A percentile compares a stretch with the other conserved stretches of the same genome.
These are phyloP conservation scores for Podarcis lilfordi DNA, from an alignment of 2,797 vertebrate species.

Conservation along the genomic window DNA sequence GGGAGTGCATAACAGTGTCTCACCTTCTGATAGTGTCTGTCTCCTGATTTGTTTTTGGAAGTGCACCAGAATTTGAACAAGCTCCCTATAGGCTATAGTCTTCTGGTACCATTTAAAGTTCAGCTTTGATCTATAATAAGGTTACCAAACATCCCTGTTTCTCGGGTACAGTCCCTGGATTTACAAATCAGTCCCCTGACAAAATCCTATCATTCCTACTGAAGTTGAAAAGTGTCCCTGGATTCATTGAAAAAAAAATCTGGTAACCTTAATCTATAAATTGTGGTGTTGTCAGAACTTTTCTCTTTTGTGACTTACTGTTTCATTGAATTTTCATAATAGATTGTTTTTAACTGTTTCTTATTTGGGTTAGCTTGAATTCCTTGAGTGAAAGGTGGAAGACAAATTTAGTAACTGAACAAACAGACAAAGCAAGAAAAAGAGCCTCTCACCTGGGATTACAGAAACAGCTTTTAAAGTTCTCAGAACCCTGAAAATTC, in stretches of 20 bases:
- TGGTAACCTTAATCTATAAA: too few relatives aligned
- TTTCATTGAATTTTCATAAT: neutral
- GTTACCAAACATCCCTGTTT: too few relatives aligned
- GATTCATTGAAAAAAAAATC: too few relatives aligned
- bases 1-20: neutral
- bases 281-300: neutral
- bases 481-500: constrained; percentile 77
- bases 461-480: constrained; percentile 81
- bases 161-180: too few relatives aligned
- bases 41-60: neutral
- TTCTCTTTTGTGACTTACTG: neutral
- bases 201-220: too few relatives aligned
- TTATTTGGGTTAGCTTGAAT: neutral
- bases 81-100: neutral
- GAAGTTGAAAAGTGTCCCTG: too few relatives aligned
- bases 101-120: neutral
- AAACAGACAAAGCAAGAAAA: too few relatives aligned
- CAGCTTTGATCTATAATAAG: neutral
- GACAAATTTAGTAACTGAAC: neutral
- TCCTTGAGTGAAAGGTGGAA: neutral
- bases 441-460: constrained; percentile 74
- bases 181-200: too few relatives aligned
- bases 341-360: neutral
- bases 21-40: neutral
- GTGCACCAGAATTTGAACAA: neutral